Conservation (phyloP, 2,113 vertebrate species). For the Prunella fulvescens region DNA sequence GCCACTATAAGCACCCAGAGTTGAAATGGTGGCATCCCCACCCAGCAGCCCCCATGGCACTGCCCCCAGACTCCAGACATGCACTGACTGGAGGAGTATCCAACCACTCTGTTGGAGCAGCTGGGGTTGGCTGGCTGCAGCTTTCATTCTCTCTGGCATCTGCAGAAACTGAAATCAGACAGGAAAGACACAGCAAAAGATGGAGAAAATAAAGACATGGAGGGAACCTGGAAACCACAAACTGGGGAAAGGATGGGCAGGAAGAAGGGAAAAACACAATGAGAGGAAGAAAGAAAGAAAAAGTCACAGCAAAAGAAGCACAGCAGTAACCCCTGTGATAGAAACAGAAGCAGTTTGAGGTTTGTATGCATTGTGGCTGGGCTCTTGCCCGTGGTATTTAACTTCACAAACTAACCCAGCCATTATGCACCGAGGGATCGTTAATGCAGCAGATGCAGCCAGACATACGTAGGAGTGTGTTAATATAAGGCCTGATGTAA, state of each 20-base stretch:
- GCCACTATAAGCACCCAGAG: neutral
- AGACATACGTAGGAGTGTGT: slow-evolving; percentile 32
- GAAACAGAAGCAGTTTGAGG: neutral
- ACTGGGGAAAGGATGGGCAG: neutral
- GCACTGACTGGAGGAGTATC: neutral
- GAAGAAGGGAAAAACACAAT: neutral
- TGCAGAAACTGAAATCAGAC: neutral
- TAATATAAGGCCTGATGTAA: slow-evolving; percentile 42
- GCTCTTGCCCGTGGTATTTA: slow-evolving; percentile 12
- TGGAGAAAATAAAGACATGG: neutral
- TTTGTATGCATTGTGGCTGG: neutral
- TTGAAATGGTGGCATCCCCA: neutral
- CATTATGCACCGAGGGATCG: neutral
- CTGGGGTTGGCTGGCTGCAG: neutral
- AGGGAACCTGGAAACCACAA: neutral
- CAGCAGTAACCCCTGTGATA: neutral
- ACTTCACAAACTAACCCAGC: slow-evolving; percentile 34
- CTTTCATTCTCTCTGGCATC: neutral
- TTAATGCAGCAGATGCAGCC: slow-evolving; percentile 47
- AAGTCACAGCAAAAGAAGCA: neutral
- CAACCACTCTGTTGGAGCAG: neutral
- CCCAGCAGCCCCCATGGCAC: neutral
- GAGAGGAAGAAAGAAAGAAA: neutral
- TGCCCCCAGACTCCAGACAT: neutral
- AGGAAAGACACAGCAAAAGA: neutral